Percentiles rank a stretch among this genome's conserved stretches.
These are phyloP conservation scores for Iguana delicatissima DNA, from an alignment of 2,797 vertebrate species.

Conservation along the genomic window DNA sequence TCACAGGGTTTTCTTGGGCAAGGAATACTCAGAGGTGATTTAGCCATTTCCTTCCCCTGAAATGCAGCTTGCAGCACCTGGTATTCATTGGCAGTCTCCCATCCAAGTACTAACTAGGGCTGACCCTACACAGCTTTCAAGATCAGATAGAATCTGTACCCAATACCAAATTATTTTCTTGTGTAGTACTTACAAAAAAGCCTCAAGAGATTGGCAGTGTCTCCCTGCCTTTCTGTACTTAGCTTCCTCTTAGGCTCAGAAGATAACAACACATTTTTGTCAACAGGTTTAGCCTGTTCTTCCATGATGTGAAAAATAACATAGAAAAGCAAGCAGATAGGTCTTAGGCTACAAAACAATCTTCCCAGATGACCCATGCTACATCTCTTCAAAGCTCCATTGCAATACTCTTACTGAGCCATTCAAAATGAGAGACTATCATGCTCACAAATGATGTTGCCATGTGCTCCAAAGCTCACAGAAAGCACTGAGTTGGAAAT, in stretches of 20 bases:
- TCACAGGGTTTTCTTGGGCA: too few species aligned
- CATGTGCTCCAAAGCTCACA: neutral
- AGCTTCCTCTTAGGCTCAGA: neutral
- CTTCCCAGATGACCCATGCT: neutral
- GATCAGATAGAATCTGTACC: neutral
- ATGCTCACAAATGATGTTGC: neutral
- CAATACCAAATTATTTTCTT: neutral
- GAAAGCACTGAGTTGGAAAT: neutral
- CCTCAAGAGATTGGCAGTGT: neutral
- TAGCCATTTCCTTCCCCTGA: too few species aligned
- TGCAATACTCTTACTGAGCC: neutral
- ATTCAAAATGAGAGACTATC: neutral
- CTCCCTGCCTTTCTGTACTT: neutral
- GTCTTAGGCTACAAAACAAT: neutral
- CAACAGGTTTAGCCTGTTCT: conserved; percentile 1
- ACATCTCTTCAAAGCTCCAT: neutral
- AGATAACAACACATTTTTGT: neutral
- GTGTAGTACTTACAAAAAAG: neutral
- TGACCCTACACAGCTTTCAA: too few species aligned
- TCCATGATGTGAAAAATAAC: neutral
- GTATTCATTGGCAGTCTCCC: too few species aligned
- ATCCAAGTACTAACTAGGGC: too few species aligned
- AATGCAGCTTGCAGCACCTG: too few species aligned
- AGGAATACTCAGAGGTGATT: too few species aligned
- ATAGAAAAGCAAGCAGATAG: neutral